phyloP scores from a whole-genome alignment of 2,797 vertebrate genomes.

The Bradypodion ventrale region DNA sequence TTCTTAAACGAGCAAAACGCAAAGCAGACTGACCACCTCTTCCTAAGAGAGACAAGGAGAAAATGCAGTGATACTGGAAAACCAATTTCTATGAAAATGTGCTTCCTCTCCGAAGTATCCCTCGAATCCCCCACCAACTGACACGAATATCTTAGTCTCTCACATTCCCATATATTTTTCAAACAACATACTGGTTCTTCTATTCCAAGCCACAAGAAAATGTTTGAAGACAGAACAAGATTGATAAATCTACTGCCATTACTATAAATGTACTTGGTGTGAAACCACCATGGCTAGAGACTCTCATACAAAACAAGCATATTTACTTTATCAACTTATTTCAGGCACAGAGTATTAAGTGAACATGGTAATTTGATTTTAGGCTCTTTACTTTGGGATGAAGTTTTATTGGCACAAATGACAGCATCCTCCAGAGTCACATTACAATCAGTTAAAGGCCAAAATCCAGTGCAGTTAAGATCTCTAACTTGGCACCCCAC shows the following conservation, averaged over 20 bases:
- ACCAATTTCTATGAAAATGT: background rate
- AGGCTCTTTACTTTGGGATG: background rate
- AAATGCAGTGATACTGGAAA: background rate
- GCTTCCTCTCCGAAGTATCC: background rate
- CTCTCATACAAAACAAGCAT: background rate
- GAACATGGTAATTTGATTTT: background rate
- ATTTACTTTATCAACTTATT: background rate
- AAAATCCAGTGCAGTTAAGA: background rate
- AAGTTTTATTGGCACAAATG: background rate
- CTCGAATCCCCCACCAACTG: no score
- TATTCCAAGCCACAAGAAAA: background rate
- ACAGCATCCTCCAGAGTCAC: background rate
- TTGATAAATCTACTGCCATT: background rate
- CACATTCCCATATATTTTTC: background rate
- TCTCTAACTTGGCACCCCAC: no score
- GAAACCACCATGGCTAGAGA: background rate
- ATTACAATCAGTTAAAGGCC: background rate
- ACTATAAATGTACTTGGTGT: background rate
- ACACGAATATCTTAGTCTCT: background rate
- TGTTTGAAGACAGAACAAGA: background rate
- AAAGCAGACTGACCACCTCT: conserved; percentile 98
- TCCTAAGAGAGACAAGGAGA: conserved; percentile 74
- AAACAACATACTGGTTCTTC: background rate
- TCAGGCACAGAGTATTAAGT: background rate
- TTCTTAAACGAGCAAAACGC: conserved; percentile 97